Percentiles rank a stretch among this genome's conserved stretches.
Evolutionary conservation across 2,888 invertebrate genomes (phyloP).

Genomic region (Himalopsyche japonica): DNA sequence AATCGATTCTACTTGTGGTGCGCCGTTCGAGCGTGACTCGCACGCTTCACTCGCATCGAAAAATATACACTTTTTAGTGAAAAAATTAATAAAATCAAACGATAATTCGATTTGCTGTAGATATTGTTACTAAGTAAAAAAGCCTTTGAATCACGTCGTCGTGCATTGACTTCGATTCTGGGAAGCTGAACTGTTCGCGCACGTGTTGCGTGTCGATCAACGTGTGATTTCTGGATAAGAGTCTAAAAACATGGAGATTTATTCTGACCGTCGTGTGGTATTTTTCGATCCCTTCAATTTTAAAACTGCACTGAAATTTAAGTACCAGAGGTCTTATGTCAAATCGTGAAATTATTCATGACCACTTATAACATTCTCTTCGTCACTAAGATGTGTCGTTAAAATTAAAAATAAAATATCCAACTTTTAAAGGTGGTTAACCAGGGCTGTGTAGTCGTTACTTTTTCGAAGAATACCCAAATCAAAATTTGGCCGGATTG

Average conservation of each 20-base stretch:
- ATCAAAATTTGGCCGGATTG: too few relatives aligned
- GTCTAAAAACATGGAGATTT: too few relatives aligned
- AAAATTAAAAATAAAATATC: too few relatives aligned
- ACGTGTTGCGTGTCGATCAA: not conserved
- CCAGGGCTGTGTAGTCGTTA: too few relatives aligned
- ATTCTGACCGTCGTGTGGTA: not conserved
- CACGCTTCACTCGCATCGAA: not conserved
- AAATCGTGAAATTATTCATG: not conserved
- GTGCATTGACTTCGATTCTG: not conserved
- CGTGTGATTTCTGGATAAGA: too few relatives aligned
- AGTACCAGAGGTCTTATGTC: too few relatives aligned
- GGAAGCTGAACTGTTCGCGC: not conserved
- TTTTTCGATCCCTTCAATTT: not conserved
- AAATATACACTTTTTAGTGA: not conserved
- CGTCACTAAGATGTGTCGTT: too few relatives aligned
- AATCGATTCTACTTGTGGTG: not conserved
- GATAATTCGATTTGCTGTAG: not conserved
- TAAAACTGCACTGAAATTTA: too few relatives aligned
- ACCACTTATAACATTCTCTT: too few relatives aligned
- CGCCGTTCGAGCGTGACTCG: not conserved
- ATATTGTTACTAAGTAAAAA: not conserved
- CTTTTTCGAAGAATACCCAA: too few relatives aligned
- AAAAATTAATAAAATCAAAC: not conserved
- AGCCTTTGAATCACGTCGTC: not conserved
- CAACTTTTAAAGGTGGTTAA: too few relatives aligned